Evolutionary conservation across 53 echinoderm and acorn worm species (phyloP), one percentile per base, ranked within the genome.

Genomic region (Zoroaster sp.): DNA sequence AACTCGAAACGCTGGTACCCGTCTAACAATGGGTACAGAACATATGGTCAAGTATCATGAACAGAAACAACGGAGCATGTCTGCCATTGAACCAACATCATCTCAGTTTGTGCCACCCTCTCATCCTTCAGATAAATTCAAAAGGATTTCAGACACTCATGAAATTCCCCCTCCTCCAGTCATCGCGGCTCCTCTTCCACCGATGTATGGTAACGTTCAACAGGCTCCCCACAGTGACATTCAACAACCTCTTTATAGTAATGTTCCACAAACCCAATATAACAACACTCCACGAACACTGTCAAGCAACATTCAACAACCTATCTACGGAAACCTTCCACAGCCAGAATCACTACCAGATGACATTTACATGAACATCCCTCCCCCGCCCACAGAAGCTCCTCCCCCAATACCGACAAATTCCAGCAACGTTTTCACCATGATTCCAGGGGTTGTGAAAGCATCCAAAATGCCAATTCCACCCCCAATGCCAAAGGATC

Each of bases 1-100:
- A 6, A 80, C 54, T n/a, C 90, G 96, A 89, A 92, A 92, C 59
- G 92, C 94, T 37, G 88, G 71, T 52, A 96, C 96, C 0, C 87
- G 96, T 7, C 90, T 96, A 41, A 92, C 91, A 31, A 85, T 86
- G 78, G 75, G 83, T 25, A 79, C 70, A 4, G 79, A 83, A 40
- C 66, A 51, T 25, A 69, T 85, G 85, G 69, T 49, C 4, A 46
- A 32, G n/a, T 68, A 67, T 30, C 83, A 83, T 4, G 68, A 83
- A 30, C 28, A 83, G 17, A 71, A 85, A 47, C 85, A 85, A 12
- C 85, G 85, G 17, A 13, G 35, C 13, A 25, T 85, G 49, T 85
- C 85, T 21, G 70, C 15, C 47, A 36, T 51, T 4, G 85, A 85
- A 5, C 21, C 49, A 4, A 20, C 79, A 5, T 13, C 33, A 20